phyloP scores from a whole-genome alignment of 35 echinoderm and acorn worm species.

The Patiria miniata region DNA sequence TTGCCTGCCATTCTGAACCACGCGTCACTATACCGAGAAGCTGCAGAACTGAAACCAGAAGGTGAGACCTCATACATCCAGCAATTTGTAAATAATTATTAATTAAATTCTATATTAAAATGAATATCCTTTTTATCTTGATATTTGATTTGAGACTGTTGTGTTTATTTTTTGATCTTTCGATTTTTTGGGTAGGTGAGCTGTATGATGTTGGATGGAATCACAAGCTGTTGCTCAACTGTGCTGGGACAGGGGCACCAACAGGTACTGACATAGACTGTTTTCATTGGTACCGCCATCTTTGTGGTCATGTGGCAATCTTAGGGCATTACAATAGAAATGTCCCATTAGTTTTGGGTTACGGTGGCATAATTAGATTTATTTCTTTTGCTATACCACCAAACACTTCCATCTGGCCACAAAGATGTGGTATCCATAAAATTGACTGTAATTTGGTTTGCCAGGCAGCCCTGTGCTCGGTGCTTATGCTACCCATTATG shows the following conservation, averaged over 20 bases:
- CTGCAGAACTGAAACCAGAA: conserved; percentile 57
- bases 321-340: too few relatives aligned
- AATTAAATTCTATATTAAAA: neutral
- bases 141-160: neutral
- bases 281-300: too few relatives aligned
- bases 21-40: conserved; percentile 84
- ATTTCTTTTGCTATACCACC: too few relatives aligned
- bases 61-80: conserved; percentile 34
- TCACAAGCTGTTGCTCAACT: conserved; percentile 77
- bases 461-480: too few relatives aligned
- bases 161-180: neutral
- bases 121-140: neutral
- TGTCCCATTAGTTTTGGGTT: too few relatives aligned
- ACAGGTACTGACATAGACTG: conserved; percentile 64
- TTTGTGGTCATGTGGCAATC: too few relatives aligned
- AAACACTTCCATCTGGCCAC: too few relatives aligned
- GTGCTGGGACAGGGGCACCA: conserved; percentile 72
- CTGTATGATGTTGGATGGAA: conserved; percentile 80
- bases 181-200: conserved; percentile 44
- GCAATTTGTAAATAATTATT: too few relatives aligned
- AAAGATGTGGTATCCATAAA: too few relatives aligned
- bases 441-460: too few relatives aligned
- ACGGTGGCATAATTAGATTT: too few relatives aligned
- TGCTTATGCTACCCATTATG: too few relatives aligned
- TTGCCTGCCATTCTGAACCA: conserved; percentile 88